Evolutionary conservation across 2,797 vertebrate genomes (phyloP).

Genomic region (Meriones psammophilus): DNA sequence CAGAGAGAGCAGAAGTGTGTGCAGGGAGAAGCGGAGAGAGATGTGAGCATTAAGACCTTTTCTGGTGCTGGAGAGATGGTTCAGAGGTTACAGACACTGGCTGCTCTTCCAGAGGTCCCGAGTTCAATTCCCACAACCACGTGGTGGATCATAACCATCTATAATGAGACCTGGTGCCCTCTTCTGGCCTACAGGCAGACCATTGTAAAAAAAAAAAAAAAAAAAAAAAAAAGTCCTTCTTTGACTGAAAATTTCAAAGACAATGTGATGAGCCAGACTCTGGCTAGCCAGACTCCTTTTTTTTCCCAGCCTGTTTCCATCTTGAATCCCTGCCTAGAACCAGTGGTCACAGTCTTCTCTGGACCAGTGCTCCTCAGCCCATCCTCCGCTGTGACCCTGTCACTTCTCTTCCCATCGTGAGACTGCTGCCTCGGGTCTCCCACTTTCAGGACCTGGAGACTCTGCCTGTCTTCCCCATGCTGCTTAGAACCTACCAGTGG

Average conservation of each 20-base stretch:
- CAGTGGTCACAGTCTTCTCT: too few species aligned
- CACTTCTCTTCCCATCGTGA: neutral
- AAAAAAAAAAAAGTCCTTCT: too few species aligned
- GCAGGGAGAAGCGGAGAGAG: neutral
- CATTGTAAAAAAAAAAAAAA: too few species aligned
- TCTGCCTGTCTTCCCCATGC: fast-evolving
- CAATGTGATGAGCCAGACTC: too few species aligned
- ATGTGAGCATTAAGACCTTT: neutral
- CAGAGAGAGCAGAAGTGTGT: neutral
- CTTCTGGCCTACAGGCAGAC: too few species aligned
- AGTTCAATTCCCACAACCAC: too few species aligned
- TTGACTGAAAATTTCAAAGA: neutral
- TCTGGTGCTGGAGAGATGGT: too few species aligned
- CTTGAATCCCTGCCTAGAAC: neutral
- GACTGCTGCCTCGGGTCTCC: neutral
- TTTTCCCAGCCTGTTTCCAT: fast-evolving
- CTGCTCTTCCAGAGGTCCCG: too few species aligned
- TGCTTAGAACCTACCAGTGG: fast-evolving
- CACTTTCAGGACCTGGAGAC: neutral
- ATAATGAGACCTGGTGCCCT: too few species aligned
- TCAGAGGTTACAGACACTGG: too few species aligned
- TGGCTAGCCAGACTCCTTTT: fast-evolving
- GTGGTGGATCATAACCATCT: too few species aligned
- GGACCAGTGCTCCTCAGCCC: fast-evolving
- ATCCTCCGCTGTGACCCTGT: neutral